Conservation (phyloP, 23 tunicate genomes). For the Halocynthia aurantium region DNA sequence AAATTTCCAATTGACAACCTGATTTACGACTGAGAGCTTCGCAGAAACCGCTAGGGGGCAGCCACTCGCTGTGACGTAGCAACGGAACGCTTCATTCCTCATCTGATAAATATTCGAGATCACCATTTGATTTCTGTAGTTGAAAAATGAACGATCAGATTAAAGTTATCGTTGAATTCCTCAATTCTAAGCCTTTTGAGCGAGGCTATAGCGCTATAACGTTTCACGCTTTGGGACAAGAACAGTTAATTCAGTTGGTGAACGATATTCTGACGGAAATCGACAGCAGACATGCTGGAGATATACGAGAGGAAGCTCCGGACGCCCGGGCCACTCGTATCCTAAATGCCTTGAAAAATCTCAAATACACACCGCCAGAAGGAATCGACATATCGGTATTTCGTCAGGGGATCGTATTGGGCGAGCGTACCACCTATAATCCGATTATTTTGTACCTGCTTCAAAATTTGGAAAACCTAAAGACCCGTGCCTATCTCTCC, state of each 20-base stretch:
- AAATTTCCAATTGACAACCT: too few species aligned
- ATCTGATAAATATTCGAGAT: too few species aligned
- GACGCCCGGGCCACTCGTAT: constrained; percentile 70
- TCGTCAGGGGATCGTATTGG: constrained; percentile 90
- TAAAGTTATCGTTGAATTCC: constrained; percentile 59
- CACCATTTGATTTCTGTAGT: too few species aligned
- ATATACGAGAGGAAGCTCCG: constrained; percentile 90
- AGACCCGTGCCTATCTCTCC: constrained; percentile 85
- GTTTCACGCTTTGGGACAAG: constrained; percentile 74
- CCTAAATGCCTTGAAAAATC: constrained; percentile 48
- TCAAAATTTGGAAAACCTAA: constrained; percentile 44
- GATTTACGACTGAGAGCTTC: too few species aligned
- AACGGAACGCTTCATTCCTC: too few species aligned
- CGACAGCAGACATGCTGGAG: constrained; percentile 69
- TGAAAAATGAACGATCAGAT: constrained; percentile 77
- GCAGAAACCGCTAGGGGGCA: too few species aligned
- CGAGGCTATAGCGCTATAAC: constrained; percentile 49
- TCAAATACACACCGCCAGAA: constrained; percentile 68
- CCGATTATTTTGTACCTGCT: constrained; percentile 71
- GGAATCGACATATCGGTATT: constrained; percentile 66
- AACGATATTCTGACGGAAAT: constrained; percentile 85
- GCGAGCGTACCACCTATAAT: constrained; percentile 55
- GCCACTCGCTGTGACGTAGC: too few species aligned
- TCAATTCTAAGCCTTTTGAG: constrained; percentile 71
- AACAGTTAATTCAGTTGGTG: constrained; percentile 67